Evolutionary conservation across 2,113 vertebrate species (phyloP).

Genomic region (Sorex fumeus): DNA sequence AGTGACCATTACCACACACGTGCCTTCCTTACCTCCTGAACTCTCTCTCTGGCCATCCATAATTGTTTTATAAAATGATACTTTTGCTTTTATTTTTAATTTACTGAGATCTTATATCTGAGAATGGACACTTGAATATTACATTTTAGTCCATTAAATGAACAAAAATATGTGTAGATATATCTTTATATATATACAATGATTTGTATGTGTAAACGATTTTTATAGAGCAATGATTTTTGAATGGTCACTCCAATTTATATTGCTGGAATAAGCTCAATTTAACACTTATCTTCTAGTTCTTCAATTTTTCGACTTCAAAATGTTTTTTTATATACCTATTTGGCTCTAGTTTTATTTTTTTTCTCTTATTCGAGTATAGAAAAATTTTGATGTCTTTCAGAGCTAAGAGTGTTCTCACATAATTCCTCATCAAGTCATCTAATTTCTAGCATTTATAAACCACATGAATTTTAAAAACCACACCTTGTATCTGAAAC

Average conservation of each 20-base stretch:
- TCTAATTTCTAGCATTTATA: slow-evolving; percentile 8
- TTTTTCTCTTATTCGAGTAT: background rate
- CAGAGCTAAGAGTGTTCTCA: background rate
- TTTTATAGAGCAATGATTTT: background rate
- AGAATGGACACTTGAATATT: background rate
- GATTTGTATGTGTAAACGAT: no score
- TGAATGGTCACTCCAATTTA: background rate
- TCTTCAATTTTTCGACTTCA: slow-evolving; percentile 28
- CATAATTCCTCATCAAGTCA: background rate
- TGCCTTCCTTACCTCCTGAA: no score
- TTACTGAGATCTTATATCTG: background rate
- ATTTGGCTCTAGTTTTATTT: background rate
- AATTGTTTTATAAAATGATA: background rate
- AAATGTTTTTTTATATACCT: background rate
- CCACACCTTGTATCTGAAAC: background rate
- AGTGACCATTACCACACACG: no score
- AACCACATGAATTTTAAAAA: background rate
- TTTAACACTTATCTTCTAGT: background rate
- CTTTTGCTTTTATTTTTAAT: background rate
- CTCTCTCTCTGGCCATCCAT: background rate
- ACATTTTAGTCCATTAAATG: background rate
- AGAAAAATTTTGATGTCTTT: slow-evolving; percentile 17
- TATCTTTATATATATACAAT: background rate
- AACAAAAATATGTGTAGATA: background rate
- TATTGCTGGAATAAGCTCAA: background rate